A percentile compares a stretch with the other conserved stretches of the same genome.
These are phyloP conservation scores for Gorsachius goisagi DNA, from an alignment of 2,113 vertebrate species.

Conservation along the genomic window DNA sequence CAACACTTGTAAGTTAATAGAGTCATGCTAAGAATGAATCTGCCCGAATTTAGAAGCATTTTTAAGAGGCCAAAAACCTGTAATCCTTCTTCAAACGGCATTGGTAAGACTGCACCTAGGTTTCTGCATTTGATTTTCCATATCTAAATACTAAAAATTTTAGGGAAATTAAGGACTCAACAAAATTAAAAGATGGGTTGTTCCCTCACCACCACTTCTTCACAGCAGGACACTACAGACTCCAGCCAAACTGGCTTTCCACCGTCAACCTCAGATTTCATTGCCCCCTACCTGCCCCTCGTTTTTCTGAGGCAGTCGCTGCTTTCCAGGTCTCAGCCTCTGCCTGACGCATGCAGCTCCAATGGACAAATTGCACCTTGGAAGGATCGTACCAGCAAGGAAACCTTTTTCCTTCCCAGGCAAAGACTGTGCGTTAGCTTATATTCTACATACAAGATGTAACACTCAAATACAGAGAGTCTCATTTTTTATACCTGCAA, in stretches of 20 bases:
- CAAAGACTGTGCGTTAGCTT: accelerated
- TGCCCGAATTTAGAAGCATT: background rate
- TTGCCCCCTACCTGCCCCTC: too few relatives aligned
- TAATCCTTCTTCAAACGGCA: background rate
- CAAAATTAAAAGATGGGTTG: background rate
- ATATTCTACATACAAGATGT: accelerated
- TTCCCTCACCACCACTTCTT: too few relatives aligned
- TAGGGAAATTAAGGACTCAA: background rate
- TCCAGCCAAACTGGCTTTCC: background rate
- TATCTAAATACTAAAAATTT: background rate
- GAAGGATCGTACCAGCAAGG: accelerated
- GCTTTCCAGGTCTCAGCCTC: background rate
- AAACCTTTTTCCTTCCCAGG: background rate
- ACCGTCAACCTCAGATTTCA: background rate
- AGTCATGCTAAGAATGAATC: conserved; percentile 15
- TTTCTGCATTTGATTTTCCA: background rate
- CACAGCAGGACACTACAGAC: too few relatives aligned
- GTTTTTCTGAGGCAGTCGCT: background rate
- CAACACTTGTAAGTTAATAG: background rate
- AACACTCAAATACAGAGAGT: background rate
- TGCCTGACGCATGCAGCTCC: background rate
- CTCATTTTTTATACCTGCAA: background rate
- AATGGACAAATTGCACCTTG: accelerated
- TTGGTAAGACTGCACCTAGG: background rate
- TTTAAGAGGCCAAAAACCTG: background rate